Evolutionary conservation across 2,113 vertebrate species (phyloP).

Genomic region (Prolemur simus): DNA sequence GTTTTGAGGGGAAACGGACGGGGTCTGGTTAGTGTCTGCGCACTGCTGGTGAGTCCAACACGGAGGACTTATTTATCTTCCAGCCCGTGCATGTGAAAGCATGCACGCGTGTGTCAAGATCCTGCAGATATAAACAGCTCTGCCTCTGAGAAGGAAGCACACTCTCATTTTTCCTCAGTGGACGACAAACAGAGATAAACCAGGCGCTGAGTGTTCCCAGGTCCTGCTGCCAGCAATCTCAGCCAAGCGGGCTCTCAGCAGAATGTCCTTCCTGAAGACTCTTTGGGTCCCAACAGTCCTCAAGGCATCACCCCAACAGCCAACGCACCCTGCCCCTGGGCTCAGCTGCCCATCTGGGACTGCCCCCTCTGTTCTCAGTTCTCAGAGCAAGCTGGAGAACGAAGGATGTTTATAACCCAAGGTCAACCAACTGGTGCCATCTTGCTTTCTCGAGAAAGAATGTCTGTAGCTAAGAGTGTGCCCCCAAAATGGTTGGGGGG

Average conservation of each 20-base stretch:
- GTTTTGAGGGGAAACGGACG: slow-evolving; percentile 23
- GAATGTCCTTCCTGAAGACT: slow-evolving; percentile 43
- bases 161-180: slow-evolving; percentile 68
- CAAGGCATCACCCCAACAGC: neutral
- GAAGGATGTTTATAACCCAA: neutral
- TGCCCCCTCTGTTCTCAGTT: neutral
- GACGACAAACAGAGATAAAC: slow-evolving; percentile 73
- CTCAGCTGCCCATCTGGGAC: neutral
- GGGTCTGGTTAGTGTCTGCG: slow-evolving; percentile 64
- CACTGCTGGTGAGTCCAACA: neutral
- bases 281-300: neutral
- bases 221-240: slow-evolving; percentile 41
- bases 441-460: slow-evolving; percentile 25
- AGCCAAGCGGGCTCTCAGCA: slow-evolving; percentile 29
- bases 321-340: neutral
- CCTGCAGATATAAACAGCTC: slow-evolving; percentile 71
- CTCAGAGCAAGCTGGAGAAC: neutral
- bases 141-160: slow-evolving; percentile 66
- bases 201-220: slow-evolving; percentile 55
- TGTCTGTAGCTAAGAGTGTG: neutral
- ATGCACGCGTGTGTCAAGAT: slow-evolving; percentile 43
- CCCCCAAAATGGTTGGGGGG: neutral
- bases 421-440: neutral
- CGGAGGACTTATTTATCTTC: slow-evolving; percentile 30
- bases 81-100: slow-evolving; percentile 40